phyloP scores from a whole-genome alignment of 2,888 invertebrate species.

The Gnatocerus cornutus region DNA sequence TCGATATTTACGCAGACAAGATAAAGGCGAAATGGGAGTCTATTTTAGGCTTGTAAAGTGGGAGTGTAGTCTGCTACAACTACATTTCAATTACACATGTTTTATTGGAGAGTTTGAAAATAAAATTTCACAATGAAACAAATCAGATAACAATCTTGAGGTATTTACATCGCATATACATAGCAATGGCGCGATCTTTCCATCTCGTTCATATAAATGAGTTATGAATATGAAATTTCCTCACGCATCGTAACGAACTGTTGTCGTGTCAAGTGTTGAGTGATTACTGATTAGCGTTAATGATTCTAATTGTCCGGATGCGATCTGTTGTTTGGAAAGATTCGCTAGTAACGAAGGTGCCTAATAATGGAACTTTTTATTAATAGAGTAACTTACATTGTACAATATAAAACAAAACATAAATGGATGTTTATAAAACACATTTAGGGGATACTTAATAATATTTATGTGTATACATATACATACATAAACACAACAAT shows the following conservation, averaged over 20 bases:
- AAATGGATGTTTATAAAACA: constrained; percentile 70
- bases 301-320: constrained; percentile 14
- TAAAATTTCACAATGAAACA: constrained; percentile 18
- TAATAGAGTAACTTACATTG: constrained; percentile 68
- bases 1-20: too few species aligned
- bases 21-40: too few species aligned
- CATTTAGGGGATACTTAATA: constrained; percentile 69
- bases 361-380: constrained; percentile 64
- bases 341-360: constrained; percentile 44
- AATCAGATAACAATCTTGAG: constrained; percentile 21
- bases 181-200: constrained; percentile 19
- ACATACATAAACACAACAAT: constrained; percentile 72
- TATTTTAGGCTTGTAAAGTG: too few species aligned
- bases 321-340: background rate
- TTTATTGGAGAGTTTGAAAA: constrained; percentile 5
- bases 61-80: too few species aligned
- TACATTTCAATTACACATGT: too few species aligned
- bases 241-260: constrained; percentile 24
- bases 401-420: constrained; percentile 73
- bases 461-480: constrained; percentile 70
- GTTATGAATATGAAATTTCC: constrained; percentile 24
- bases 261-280: constrained; percentile 12
- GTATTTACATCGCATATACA: constrained; percentile 25
- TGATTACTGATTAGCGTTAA: constrained; percentile 5
- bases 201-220: constrained; percentile 21